A percentile compares a stretch with the other conserved stretches of the same genome.
Evolutionary conservation across 2,113 vertebrate species (phyloP).

Genomic region (Perca schrenkii): DNA sequence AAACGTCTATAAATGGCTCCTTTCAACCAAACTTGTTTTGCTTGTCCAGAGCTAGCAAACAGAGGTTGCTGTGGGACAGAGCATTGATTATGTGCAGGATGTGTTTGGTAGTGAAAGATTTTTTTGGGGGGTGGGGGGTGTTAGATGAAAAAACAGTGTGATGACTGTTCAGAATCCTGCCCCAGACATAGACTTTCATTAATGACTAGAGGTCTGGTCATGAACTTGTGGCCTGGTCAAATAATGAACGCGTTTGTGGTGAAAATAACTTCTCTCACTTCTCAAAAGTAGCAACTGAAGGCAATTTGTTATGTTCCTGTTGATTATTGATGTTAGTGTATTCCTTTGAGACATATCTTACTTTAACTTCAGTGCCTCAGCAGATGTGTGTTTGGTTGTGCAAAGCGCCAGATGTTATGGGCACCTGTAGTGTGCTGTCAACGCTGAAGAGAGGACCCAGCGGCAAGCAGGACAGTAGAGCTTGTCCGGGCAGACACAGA

Average conservation of each 20-base stretch:
- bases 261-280: conserved; percentile 55
- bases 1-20: conserved; percentile 71
- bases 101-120: conserved; percentile 78
- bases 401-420: conserved; percentile 73
- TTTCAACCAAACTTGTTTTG: conserved; percentile 73
- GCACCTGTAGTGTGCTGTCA: conserved; percentile 79
- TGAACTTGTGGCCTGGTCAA: conserved; percentile 76
- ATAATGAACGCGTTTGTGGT: conserved; percentile 75
- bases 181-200: conserved; percentile 76
- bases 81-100: conserved; percentile 76
- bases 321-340: conserved; percentile 50
- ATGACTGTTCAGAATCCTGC: conserved; percentile 73
- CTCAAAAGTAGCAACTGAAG: conserved; percentile 61
- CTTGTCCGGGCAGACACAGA: conserved; percentile 77
- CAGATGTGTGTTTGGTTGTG: conserved; percentile 57
- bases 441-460: conserved; percentile 56
- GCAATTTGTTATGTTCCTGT: conserved; percentile 43
- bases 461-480: conserved; percentile 69
- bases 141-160: conserved; percentile 76
- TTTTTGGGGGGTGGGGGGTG: not conserved
- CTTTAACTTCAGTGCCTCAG: conserved; percentile 51
- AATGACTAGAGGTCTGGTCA: conserved; percentile 71
- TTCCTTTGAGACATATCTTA: conserved; percentile 44
- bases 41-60: conserved; percentile 71
- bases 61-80: conserved; percentile 75